These are phyloP conservation scores for Lophura nycthemera DNA, from an alignment of 2,113 vertebrate species.

Conservation along the genomic window DNA sequence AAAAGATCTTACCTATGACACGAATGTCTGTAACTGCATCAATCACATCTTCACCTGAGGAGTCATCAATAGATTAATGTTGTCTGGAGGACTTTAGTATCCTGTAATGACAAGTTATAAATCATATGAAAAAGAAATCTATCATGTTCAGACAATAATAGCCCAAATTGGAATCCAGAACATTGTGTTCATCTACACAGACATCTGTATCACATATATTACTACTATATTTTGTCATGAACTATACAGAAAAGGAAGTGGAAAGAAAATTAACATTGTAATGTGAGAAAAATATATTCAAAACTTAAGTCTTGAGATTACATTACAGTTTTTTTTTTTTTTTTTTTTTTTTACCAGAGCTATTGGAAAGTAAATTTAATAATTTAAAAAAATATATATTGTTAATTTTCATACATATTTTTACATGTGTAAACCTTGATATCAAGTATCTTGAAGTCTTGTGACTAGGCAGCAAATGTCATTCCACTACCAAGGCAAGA, in stretches of 20 bases:
- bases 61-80: conserved; percentile 58
- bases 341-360: neutral
- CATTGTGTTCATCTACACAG: neutral
- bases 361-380: neutral
- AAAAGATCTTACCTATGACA: conserved; percentile 24
- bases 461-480: too few relatives aligned
- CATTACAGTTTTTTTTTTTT: neutral
- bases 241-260: neutral
- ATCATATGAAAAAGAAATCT: conserved; percentile 39
- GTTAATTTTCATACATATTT: neutral
- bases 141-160: neutral
- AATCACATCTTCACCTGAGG: neutral
- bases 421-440: neutral
- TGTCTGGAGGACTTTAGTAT: conserved; percentile 46
- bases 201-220: neutral
- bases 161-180: neutral
- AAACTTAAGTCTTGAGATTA: neutral
- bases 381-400: neutral
- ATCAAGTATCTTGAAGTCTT: neutral
- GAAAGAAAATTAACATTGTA: neutral
- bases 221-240: neutral
- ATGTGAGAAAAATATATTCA: neutral
- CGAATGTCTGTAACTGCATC: neutral
- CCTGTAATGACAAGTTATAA: conserved; percentile 74
- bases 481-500: neutral